Percentiles rank a stretch among this genome's conserved stretches.
Evolutionary conservation across 2,797 vertebrate genomes (phyloP).

Genomic region (Taeniopygia guttata): DNA sequence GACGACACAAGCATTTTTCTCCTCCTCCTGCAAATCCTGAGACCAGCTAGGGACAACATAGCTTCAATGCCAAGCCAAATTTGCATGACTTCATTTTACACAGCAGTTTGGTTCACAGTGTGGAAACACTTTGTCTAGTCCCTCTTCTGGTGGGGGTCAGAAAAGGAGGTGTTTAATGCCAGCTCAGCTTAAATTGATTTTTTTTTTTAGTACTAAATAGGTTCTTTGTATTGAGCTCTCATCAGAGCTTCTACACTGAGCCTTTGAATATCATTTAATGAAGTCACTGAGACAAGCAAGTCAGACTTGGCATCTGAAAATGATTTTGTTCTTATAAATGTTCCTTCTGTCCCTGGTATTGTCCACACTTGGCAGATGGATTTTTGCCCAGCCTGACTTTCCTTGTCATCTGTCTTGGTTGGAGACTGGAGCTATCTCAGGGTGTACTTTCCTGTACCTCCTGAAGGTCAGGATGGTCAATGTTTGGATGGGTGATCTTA

Average conservation of each 20-base stretch:
- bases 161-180: background rate
- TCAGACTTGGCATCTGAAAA: slow-evolving; percentile 25
- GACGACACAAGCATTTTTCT: background rate
- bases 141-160: background rate
- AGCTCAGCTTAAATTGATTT: background rate
- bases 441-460: background rate
- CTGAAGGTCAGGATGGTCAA: slow-evolving; percentile 10
- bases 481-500: background rate
- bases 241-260: background rate
- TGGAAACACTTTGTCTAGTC: background rate
- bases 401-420: background rate
- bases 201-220: background rate
- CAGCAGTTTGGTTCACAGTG: background rate
- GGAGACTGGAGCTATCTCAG: background rate
- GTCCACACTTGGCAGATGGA: slow-evolving; percentile 2
- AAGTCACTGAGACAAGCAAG: slow-evolving; percentile 12
- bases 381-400: slow-evolving; percentile 5
- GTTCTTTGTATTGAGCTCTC: background rate
- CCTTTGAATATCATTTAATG: background rate
- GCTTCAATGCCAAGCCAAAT: background rate
- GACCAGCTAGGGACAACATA: background rate
- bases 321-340: background rate
- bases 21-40: background rate
- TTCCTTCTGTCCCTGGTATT: background rate
- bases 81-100: background rate